phyloP scores from a whole-genome alignment of 2,888 invertebrate genomes.

The Phorcus lineatus region DNA sequence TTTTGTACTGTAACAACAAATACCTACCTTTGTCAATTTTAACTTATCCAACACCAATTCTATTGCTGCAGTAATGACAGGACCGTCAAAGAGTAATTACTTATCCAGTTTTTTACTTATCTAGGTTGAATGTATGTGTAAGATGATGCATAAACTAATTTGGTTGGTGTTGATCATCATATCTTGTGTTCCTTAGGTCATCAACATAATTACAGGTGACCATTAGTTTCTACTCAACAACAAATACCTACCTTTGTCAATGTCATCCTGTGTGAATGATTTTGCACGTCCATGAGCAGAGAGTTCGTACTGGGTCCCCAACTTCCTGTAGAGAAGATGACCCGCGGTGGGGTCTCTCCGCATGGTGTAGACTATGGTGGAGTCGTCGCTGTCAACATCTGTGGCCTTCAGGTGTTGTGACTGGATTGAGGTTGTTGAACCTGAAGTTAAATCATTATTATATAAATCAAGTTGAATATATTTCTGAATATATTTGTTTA shows the following conservation, averaged over 20 bases:
- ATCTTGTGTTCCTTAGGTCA: too few species aligned
- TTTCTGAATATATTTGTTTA: too few species aligned
- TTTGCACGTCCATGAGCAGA: constrained; percentile 46
- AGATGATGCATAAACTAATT: too few species aligned
- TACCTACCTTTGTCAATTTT: constrained; percentile 63
- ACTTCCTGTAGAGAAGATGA: constrained; percentile 45
- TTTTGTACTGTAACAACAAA: neutral
- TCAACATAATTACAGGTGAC: too few species aligned
- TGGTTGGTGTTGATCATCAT: too few species aligned
- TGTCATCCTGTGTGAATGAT: constrained; percentile 65
- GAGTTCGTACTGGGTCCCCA: constrained; percentile 36
- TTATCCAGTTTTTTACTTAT: too few species aligned
- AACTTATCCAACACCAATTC: too few species aligned
- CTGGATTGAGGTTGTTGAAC: constrained; percentile 61
- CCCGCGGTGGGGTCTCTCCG: constrained; percentile 64
- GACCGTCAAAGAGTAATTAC: too few species aligned
- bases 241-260: constrained; percentile 59
- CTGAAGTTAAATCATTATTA: constrained; percentile 38
- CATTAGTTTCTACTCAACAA: neutral
- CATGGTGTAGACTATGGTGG: constrained; percentile 62
- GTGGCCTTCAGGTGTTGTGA: constrained; percentile 60
- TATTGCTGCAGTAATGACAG: too few species aligned
- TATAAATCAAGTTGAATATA: too few species aligned
- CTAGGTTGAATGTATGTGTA: too few species aligned
- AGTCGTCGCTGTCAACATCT: constrained; percentile 71